Evolutionary conservation across 2,888 invertebrate genomes (phyloP), one percentile per base, ranked within the genome.

Genomic region (Eilema depressum): DNA sequence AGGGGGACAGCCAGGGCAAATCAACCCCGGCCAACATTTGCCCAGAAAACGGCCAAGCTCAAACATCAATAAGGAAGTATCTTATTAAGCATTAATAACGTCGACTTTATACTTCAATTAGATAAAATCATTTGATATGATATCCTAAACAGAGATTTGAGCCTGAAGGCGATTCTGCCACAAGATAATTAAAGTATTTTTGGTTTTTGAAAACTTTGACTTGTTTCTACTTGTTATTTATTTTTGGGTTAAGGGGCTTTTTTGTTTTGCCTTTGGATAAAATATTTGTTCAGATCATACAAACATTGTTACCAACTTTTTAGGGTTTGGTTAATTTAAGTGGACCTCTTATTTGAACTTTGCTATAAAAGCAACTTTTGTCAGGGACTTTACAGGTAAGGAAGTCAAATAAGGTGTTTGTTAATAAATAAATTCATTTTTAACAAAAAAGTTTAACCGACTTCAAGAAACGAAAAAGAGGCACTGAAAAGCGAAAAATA

Each of bases 11-110:
- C 72, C 75, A 74, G 86, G 87, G 87, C 84, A 81, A 89, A 89
- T 85, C 90, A 90, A 91, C 92, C 91, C 89, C 86, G 83, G 85
- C 88, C 85, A 89, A 86, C 90, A 86, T 89, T 91, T 89, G 86
- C 88, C 87, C 88, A 89, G 88, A 86, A 89, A 82, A 87, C 87
- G 86, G 82, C 86, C 87, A 85, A 86, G 86, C 88, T 88, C 86
- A 85, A 89, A 88, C 87, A 89, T 90, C 86, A 87, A 89, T 91
- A 88, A 88, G 89, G 89, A 92, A 89, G 86, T 85, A 88, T 83
- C 84, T 87, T 86, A 87, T 89, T 87, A 88, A 88, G 85, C 84
- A 87, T 89, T 87, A 87, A 88, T 86, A 86, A 86, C 84, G 81
- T 74, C 79, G 81, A 85, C 83, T 88, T 86, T 87, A 83, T 86